Evolutionary conservation across 2,797 vertebrate genomes (phyloP), one percentile per base, ranked within the genome.

Genomic region (Setipinna tenuifilis): DNA sequence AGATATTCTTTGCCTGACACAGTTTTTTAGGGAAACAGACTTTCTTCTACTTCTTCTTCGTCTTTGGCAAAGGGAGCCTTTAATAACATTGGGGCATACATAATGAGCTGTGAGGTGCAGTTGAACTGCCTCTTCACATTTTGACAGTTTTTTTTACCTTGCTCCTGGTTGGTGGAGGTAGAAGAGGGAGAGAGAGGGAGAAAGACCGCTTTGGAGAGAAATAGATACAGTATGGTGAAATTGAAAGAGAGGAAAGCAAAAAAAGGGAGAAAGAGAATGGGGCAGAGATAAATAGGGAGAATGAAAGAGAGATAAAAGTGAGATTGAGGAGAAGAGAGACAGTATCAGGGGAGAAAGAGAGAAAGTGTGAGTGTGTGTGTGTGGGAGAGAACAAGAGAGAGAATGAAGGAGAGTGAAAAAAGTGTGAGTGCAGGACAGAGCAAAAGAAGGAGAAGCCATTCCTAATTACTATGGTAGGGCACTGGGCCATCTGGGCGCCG

Each of bases 391-490:
- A 14, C 3, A 17, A 19, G 68, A 16, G 28, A 19, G 68, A 75
- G 28, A 71, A 28, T 54, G 84, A 68, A 83, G 6, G 71, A 83
- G 58, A 87, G 35, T 41, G 35, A 41, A 41, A 41, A 2, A 41
- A 10, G 50, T 54, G 50, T 9, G 46, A 4, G 50, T 54, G 50
- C 50, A 17, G 11, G 50, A 54, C 2, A 54, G 68, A 75, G 28
- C 28, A 17, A 35, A 28, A 61, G 84, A 68, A 83, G 11, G 71
- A 85, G 58, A 87, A 85, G 86, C 82, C 71, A 58, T 46, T 83
- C 85, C 85, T 83, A 87, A 87, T 87, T 83, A 87, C 59, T 31
- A 85, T 87, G 81, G 59, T 44, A 83, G 83, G 83, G 50, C 59
- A 83, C 50, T 75, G 80, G 84, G 85, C 87, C 87, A 87, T 86